Conservation (phyloP, 2,113 vertebrate species). For the Sterrhoptilus dennistouni region DNA sequence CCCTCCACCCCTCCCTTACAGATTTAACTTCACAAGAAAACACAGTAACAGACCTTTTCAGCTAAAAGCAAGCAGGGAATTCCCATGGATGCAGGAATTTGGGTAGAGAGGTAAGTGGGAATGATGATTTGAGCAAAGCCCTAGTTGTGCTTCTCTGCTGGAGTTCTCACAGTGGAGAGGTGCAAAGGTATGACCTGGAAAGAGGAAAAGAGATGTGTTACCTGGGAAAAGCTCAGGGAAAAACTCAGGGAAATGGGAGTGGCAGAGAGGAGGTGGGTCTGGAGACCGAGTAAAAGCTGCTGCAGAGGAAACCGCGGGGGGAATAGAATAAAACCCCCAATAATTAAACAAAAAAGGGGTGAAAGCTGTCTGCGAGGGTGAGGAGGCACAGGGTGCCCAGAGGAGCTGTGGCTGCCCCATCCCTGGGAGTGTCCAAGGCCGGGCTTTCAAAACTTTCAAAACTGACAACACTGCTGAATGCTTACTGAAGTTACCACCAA, state of each 20-base stretch:
- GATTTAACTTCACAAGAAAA: neutral
- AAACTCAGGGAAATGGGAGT: neutral
- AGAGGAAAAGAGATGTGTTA: neutral
- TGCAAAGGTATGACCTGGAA: neutral
- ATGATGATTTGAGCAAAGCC: rapidly evolving
- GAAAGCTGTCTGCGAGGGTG: neutral
- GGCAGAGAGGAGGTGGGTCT: neutral
- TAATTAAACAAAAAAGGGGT: neutral
- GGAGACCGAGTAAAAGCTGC: neutral
- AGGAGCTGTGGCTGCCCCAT: neutral
- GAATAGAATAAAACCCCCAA: rapidly evolving
- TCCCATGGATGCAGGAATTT: rapidly evolving
- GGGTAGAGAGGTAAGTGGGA: rapidly evolving
- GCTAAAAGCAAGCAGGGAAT: neutral
- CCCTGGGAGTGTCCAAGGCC: neutral
- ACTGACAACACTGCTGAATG: neutral
- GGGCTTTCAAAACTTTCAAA: neutral
- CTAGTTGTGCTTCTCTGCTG: neutral
- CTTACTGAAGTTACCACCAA: neutral
- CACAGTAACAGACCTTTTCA: neutral
- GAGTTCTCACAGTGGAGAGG: neutral
- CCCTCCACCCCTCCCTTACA: too few relatives aligned
- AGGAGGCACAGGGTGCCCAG: too few relatives aligned
- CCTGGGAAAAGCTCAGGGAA: neutral
- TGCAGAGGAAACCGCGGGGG: neutral